These are phyloP conservation scores for Oncorhynchus kisutch DNA, from an alignment of 2,113 vertebrate species.

Conservation along the genomic window DNA sequence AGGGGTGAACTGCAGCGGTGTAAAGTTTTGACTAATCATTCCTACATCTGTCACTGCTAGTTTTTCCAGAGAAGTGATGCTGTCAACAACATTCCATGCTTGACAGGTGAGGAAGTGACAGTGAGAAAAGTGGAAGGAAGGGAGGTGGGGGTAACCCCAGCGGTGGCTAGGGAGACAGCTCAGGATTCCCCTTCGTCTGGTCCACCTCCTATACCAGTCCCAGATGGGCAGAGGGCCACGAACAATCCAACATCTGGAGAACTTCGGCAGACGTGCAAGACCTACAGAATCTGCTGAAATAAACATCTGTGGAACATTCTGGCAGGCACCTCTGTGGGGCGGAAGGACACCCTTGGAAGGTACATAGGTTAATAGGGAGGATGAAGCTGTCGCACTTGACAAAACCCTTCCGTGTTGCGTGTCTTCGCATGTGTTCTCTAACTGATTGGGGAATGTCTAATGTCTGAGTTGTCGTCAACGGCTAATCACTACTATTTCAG, in stretches of 20 bases:
- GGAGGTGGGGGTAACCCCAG: slow-evolving; percentile 63
- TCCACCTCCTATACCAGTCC: slow-evolving; percentile 7
- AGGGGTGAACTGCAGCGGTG: slow-evolving; percentile 55
- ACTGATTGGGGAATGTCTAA: no score
- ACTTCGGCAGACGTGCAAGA: slow-evolving; percentile 46
- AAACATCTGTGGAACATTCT: slow-evolving; percentile 48
- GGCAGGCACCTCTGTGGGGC: slow-evolving; percentile 35
- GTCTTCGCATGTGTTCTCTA: no score
- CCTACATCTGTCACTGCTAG: slow-evolving; percentile 61
- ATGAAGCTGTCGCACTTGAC: background rate
- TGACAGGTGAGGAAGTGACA: no score
- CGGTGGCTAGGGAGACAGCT: slow-evolving; percentile 59
- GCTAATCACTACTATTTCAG: no score
- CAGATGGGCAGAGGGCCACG: slow-evolving; percentile 17
- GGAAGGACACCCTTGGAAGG: slow-evolving; percentile 28
- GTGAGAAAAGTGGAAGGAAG: no score
- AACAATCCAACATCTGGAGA: slow-evolving; percentile 64
- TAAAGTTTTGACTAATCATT: slow-evolving; percentile 58
- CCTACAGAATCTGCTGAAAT: slow-evolving; percentile 9
- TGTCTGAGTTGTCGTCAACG: no score
- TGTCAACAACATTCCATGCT: no score
- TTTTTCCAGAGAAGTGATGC: slow-evolving; percentile 12
- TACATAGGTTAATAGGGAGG: slow-evolving; percentile 10
- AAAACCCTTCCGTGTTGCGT: no score
- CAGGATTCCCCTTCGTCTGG: slow-evolving; percentile 42